Base-by-base conservation (phyloP, 2,888 invertebrate species). In the Cactoblastis cactorum region DNA sequence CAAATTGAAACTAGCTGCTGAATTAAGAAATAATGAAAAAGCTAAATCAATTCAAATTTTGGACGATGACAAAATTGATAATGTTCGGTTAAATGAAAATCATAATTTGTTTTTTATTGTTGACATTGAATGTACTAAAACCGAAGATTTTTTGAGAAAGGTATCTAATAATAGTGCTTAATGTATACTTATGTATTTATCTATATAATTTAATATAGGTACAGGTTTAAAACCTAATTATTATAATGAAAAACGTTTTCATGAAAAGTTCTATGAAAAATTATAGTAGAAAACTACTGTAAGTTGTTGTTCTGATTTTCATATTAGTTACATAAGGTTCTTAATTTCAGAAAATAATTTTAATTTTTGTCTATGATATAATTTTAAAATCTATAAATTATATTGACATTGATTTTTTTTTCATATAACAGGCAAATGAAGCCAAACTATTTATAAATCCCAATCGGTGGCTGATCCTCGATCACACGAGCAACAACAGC, bases 71-170 rank as follows among this genome's bases (percentile, higher is more conserved):
- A 14, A 41, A 15, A 32, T 43, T 17, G 15, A 28, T 28, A 11
- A 6, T 1, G 8, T 14, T 15, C 15, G 17, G 11, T 15, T 43
- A 28, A 43, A n/a, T 15, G 8, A 2, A 15, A 28, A 43, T 43
- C 15, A 14, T 11, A 32, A 43, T 8, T 17, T 43, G 5, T 43
- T 49, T 24, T 49, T 49, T 18, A 15, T 49, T 11, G 39, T 39
- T 17, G 49, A 49, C 38, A 9, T 49, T 5, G 45, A 19, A 46
- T 19, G 50, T 52, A 18, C 58, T 55, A 46, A 50, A 65, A 64
- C 47, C 0, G 47, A 53, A 9, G 53, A 58, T 18, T 55, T 80
- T 3, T 55, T 66, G 6, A 51, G 34, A 14, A 55, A 56, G 34
- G 48, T 78, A 17, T 1, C 3, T 15, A n/a, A n/a, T n/a, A n/a